A percentile compares a stretch with the other conserved stretches of the same genome.
These are phyloP conservation scores for Xiphias gladius DNA, from an alignment of 2,113 vertebrate species.

Conservation along the genomic window DNA sequence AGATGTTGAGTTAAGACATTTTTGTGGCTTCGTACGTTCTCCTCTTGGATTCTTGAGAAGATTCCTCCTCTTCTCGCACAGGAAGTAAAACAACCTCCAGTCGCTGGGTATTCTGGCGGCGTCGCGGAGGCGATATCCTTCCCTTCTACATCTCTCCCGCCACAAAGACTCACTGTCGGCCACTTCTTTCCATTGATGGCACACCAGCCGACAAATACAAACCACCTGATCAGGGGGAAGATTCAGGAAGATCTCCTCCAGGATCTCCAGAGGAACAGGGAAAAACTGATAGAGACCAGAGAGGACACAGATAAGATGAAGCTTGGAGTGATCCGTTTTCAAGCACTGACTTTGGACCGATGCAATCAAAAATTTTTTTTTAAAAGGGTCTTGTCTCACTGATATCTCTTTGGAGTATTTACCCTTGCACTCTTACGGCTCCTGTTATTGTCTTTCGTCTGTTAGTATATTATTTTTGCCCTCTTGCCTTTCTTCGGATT, in stretches of 20 bases:
- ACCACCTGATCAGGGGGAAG: constrained; percentile 76
- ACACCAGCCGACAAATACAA: constrained; percentile 74
- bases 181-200: constrained; percentile 77
- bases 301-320: not conserved
- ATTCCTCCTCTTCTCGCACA: constrained; percentile 77
- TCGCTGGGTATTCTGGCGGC: constrained; percentile 48
- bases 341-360: not conserved
- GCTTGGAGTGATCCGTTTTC: not conserved
- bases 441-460: too few species aligned
- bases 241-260: constrained; percentile 81
- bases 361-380: not conserved
- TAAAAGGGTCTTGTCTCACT: too few species aligned
- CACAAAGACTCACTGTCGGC: constrained; percentile 81
- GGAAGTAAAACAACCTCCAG: constrained; percentile 81
- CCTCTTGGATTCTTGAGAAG: constrained; percentile 81
- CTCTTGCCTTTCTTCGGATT: not conserved
- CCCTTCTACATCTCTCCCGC: constrained; percentile 78
- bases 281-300: constrained; percentile 16
- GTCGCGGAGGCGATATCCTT: constrained; percentile 52
- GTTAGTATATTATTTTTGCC: too few species aligned
- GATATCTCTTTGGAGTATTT: too few species aligned
- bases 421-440: too few species aligned
- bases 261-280: constrained; percentile 65
- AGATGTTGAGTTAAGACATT: not conserved
- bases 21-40: constrained; percentile 68